These are phyloP conservation scores for Pandemis cinnamomeana DNA, from an alignment of 2,888 invertebrate genomes.

Conservation along the genomic window DNA sequence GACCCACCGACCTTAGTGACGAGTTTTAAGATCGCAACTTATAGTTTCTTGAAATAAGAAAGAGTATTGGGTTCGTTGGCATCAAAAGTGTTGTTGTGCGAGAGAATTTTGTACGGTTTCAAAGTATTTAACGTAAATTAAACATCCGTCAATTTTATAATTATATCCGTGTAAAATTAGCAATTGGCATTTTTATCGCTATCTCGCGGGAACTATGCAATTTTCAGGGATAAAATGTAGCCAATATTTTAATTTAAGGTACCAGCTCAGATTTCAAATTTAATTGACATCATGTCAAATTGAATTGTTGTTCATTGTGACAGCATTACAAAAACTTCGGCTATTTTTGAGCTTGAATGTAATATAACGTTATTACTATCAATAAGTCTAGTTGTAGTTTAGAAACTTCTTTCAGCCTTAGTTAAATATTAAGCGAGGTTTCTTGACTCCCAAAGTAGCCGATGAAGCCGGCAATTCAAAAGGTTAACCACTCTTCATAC, in stretches of 20 bases:
- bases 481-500: conserved; percentile 27
- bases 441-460: background rate
- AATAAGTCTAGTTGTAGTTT: background rate
- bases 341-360: too few relatives aligned
- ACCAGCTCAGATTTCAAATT: too few relatives aligned
- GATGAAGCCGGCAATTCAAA: background rate
- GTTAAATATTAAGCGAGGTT: conserved; percentile 7
- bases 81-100: background rate
- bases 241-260: too few relatives aligned
- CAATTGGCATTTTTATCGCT: too few relatives aligned
- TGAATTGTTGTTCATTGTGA: too few relatives aligned
- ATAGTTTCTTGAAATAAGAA: conserved; percentile 2
- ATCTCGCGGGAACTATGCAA: too few relatives aligned
- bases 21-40: conserved; percentile 18
- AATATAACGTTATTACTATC: background rate
- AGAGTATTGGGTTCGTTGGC: conserved; percentile 1
- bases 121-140: background rate
- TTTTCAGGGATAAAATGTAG: too few relatives aligned
- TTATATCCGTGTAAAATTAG: too few relatives aligned
- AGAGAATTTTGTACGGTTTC: background rate
- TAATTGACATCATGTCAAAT: too few relatives aligned
- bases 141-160: too few relatives aligned
- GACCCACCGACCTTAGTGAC: conserved; percentile 34
- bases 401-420: background rate
- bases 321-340: too few relatives aligned